These are phyloP conservation scores for Brachypodius melanocephalos DNA, from an alignment of 2,113 vertebrate species.

Conservation along the genomic window DNA sequence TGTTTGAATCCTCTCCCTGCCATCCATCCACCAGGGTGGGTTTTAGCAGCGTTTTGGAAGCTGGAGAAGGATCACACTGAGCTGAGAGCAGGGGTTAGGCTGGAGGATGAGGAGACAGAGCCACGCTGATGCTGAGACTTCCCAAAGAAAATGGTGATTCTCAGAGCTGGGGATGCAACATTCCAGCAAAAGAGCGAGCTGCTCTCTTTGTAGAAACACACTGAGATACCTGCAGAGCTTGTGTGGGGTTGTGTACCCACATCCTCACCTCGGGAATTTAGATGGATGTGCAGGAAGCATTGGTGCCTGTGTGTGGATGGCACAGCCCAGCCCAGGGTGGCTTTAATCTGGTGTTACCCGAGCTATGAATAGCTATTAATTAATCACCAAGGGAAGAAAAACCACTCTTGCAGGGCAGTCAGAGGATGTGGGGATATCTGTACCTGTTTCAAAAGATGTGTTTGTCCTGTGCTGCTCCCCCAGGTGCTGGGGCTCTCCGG, in stretches of 20 bases:
- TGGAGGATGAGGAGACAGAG: background rate
- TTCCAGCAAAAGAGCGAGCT: background rate
- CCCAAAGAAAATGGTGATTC: background rate
- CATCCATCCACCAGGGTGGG: background rate
- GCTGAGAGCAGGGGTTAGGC: background rate
- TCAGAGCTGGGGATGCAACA: background rate
- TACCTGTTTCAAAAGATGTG: background rate
- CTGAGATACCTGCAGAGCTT: background rate
- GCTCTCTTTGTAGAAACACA: background rate
- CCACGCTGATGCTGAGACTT: background rate
- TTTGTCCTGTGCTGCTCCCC: background rate
- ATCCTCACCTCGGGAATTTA: background rate
- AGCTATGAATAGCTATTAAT: background rate
- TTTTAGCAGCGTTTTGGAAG: background rate
- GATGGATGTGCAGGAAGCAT: background rate
- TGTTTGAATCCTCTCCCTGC: background rate
- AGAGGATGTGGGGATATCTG: accelerated
- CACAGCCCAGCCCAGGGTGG: background rate
- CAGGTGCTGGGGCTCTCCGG: background rate
- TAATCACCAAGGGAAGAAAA: background rate
- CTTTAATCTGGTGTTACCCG: background rate
- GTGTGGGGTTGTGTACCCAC: background rate
- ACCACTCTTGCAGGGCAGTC: background rate
- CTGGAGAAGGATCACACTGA: background rate
- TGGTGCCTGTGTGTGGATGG: background rate